These are phyloP conservation scores for Heterodera schachtii DNA, from an alignment of 1,140 invertebrate genomes.

Conservation along the genomic window DNA sequence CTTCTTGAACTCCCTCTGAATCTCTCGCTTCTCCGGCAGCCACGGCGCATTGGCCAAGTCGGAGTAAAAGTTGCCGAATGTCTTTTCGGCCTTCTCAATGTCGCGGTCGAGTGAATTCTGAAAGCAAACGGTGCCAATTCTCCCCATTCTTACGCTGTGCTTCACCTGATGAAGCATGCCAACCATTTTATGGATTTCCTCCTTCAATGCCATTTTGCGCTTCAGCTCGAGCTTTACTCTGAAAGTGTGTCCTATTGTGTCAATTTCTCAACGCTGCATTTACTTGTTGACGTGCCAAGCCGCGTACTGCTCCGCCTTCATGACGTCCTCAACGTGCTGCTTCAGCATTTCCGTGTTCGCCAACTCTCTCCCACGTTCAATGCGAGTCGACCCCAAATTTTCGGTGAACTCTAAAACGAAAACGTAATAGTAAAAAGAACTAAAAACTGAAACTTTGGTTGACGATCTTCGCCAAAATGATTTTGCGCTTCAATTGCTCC, in stretches of 20 bases:
- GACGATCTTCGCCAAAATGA: background rate
- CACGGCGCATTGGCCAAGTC: background rate
- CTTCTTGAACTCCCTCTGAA: background rate
- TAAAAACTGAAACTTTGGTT: background rate
- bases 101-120: background rate
- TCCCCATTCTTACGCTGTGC: too few species aligned
- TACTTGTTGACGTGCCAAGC: background rate
- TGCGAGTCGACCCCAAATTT: background rate
- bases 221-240: background rate
- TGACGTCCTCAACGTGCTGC: background rate
- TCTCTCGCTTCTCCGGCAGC: background rate
- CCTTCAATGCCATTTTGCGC: background rate
- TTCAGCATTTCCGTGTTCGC: background rate
- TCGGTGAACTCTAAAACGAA: background rate
- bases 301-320: background rate
- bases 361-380: background rate
- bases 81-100: background rate
- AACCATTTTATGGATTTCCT: background rate
- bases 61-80: background rate
- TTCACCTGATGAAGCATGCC: background rate
- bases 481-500: background rate
- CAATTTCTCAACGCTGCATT: background rate
- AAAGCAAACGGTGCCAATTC: background rate
- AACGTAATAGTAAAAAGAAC: background rate
- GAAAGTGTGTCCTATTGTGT: background rate